Percentiles rank a stretch among this genome's conserved stretches.
phyloP scores from a whole-genome alignment of 2,888 invertebrate genomes.

The Meghimatium bilineatum region DNA sequence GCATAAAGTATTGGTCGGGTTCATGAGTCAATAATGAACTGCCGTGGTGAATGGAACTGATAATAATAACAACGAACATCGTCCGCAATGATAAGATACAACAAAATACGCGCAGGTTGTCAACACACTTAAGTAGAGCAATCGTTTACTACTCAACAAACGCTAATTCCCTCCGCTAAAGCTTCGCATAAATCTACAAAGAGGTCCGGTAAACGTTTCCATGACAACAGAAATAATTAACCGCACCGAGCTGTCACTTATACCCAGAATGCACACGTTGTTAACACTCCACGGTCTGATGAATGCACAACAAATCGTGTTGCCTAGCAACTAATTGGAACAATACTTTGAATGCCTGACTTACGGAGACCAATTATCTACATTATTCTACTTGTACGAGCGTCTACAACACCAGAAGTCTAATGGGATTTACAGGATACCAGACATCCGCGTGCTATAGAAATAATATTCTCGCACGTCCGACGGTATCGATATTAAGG shows the following conservation, averaged over 20 bases:
- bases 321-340: neutral
- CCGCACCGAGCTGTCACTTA: neutral
- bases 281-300: neutral
- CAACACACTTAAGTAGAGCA: too few species aligned
- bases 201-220: neutral
- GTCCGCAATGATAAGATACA: too few species aligned
- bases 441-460: too few species aligned
- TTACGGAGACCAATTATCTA: too few species aligned
- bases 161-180: neutral
- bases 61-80: neutral
- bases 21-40: conserved; percentile 16
- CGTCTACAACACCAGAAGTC: too few species aligned
- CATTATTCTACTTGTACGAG: too few species aligned
- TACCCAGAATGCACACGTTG: neutral
- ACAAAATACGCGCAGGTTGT: too few species aligned
- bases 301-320: neutral
- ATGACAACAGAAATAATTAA: neutral
- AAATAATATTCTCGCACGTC: too few species aligned
- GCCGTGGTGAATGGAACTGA: neutral
- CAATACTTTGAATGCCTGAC: neutral
- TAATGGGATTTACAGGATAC: too few species aligned
- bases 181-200: neutral
- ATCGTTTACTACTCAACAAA: neutral
- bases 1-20: neutral
- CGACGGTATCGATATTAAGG: too few species aligned